phyloP scores from a whole-genome alignment of 35 echinoderm and acorn worm genomes.

The Holothuria glaberrima region DNA sequence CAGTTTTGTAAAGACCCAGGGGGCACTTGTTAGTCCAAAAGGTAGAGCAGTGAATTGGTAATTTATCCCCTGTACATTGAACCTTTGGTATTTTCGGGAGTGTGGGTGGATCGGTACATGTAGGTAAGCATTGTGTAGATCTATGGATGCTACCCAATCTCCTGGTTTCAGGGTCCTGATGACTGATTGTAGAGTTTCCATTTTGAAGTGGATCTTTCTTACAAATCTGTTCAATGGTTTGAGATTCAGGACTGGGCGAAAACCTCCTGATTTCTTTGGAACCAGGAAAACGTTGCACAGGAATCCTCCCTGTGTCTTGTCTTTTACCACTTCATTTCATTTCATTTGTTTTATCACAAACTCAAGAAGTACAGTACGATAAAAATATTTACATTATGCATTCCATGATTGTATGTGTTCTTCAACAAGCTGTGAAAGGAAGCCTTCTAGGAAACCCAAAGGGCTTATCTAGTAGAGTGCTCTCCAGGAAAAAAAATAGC shows the following conservation, averaged over 20 bases:
- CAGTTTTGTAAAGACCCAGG: background rate
- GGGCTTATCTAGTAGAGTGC: too few species aligned
- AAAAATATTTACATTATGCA: too few species aligned
- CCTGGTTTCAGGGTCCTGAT: background rate
- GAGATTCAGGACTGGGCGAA: conserved; percentile 2
- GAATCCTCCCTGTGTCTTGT: background rate
- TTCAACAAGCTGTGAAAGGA: too few species aligned
- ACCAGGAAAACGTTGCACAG: conserved; percentile 4
- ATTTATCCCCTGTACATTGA: background rate
- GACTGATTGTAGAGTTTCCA: background rate
- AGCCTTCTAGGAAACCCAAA: too few species aligned
- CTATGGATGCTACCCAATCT: conserved; percentile 9
- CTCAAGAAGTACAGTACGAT: too few species aligned
- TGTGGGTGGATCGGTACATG: conserved; percentile 15
- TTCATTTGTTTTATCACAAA: too few species aligned
- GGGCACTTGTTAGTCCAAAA: background rate
- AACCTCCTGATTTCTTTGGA: conserved; percentile 1
- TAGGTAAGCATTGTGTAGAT: conserved; percentile 15
- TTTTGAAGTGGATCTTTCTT: conserved; percentile 14
- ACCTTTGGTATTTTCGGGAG: background rate
- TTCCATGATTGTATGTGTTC: too few species aligned
- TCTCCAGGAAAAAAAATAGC: too few species aligned
- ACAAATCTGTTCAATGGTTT: conserved; percentile 2
- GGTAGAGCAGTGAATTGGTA: background rate
- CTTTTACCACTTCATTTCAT: conserved; percentile 18